Evolutionary conservation across 1,140 invertebrate species (phyloP), one percentile per base, ranked within the genome.

Genomic region (Chironomus striatipennis): DNA sequence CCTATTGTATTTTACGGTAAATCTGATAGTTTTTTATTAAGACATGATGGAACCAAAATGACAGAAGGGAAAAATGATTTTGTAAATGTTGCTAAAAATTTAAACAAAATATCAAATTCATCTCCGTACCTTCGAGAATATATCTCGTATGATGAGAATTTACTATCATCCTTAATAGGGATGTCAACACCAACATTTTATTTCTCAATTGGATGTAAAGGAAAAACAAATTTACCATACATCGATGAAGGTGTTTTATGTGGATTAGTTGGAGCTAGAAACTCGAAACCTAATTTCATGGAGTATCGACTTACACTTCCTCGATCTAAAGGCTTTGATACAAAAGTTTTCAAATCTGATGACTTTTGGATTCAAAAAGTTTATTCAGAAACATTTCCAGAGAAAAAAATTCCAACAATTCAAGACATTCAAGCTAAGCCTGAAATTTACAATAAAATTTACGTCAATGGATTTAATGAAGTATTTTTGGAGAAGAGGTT

Each of bases 221-320:
- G 20, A 57, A 57, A 57, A 12, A n/a, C 47, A n/a, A 10, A 8
- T 12, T n/a, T 57, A 10, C 17, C 17, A 7, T 17, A 70, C 6
- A 21, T 20, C 7, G 17, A 18, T 18, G 2, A 20, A 20, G 65
- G 65, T 9, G 7, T 70, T 18, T 7, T 70, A 3, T 70, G 65
- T 70, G 65, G 65, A 18, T 21, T 70, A 18, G 65, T 70, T 70
- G 65, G 65, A 10, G 65, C 65, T 7, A 70, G 65, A 70, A 18
- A 20, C 18, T 10, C 17, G 1, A 70, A 70, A 70, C 9, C 9
- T 1, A 21, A 17, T 20, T 70, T 20, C 10, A 70, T 70, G 65
- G 65, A 70, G 18, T 17, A 70, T 70, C 65, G 65, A 6, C 10
- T 70, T 20, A 18, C n/a, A 12, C n/a, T 12, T 57, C 47, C 47